Conservation (phyloP, 2,797 vertebrate species). For the Poeciliopsis turneri region DNA sequence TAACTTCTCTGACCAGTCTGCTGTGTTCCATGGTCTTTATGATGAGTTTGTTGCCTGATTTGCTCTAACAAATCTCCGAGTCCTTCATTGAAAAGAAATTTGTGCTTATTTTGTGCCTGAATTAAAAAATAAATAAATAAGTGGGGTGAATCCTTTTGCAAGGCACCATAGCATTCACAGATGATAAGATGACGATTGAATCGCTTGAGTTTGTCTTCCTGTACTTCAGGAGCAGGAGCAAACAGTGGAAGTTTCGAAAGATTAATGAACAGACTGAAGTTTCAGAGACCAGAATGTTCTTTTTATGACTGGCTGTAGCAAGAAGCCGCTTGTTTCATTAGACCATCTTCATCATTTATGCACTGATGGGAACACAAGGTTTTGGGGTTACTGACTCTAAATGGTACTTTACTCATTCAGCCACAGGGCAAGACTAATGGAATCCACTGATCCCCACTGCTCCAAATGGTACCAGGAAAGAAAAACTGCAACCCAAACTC, state of each 20-base stretch:
- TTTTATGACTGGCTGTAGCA: constrained; percentile 81
- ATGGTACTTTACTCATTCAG: constrained; percentile 78
- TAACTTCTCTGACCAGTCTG: background rate
- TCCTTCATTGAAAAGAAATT: background rate
- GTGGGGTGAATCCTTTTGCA: background rate
- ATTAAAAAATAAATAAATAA: background rate
- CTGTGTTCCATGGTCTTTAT: background rate
- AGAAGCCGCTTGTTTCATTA: constrained; percentile 82
- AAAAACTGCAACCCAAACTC: constrained; percentile 57
- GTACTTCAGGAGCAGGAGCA: constrained; percentile 31
- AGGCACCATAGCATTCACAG: constrained; percentile 7
- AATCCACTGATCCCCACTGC: constrained; percentile 75
- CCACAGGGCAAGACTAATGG: constrained; percentile 82
- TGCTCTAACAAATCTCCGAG: background rate
- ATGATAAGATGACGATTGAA: constrained; percentile 31
- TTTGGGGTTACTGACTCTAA: constrained; percentile 81
- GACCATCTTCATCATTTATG: constrained; percentile 82
- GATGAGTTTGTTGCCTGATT: background rate
- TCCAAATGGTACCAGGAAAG: constrained; percentile 69
- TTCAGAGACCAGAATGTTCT: constrained; percentile 76
- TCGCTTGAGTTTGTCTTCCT: constrained; percentile 24
- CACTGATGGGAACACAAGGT: constrained; percentile 77
- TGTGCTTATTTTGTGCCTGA: background rate
- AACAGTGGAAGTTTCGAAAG: constrained; percentile 56
- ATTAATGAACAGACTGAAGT: constrained; percentile 75